Evolutionary conservation across 2,888 invertebrate species (phyloP).

Genomic region (Hypselothyrea guttata): DNA sequence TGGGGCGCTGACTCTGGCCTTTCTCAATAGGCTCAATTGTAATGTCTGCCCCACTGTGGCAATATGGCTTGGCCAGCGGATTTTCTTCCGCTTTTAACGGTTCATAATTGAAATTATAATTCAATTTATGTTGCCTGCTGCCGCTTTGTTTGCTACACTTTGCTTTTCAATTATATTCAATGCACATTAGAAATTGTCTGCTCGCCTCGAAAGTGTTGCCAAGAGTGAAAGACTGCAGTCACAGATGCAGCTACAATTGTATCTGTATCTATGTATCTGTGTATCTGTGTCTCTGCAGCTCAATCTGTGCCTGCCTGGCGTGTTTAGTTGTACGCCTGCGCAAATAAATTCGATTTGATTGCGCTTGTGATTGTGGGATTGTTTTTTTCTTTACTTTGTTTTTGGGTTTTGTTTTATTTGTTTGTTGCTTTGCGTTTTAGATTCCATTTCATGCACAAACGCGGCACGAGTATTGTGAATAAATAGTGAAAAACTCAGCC

Average conservation of each 20-base stretch:
- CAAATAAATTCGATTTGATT: conserved; percentile 66
- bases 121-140: conserved; percentile 59
- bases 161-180: conserved; percentile 72
- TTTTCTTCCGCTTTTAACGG: conserved; percentile 76
- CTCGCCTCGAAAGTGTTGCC: conserved; percentile 53
- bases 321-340: conserved; percentile 52
- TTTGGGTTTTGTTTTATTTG: conserved; percentile 13
- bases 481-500: conserved; percentile 29
- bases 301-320: conserved; percentile 47
- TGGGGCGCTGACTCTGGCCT: conserved; percentile 16
- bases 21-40: conserved; percentile 66
- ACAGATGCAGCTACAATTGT: conserved; percentile 39
- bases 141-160: conserved; percentile 60
- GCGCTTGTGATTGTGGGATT: conserved; percentile 20
- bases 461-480: conserved; percentile 33
- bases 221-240: conserved; percentile 64
- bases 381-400: conserved; percentile 21
- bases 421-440: conserved; percentile 20
- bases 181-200: conserved; percentile 64
- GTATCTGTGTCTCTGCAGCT: conserved; percentile 9
- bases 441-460: conserved; percentile 50
- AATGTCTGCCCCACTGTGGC: conserved; percentile 16
- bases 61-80: conserved; percentile 35
- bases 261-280: conserved; percentile 22
- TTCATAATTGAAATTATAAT: conserved; percentile 77